These are phyloP conservation scores for Antennarius maculatus DNA, from an alignment of 2,797 vertebrate species.

Conservation along the genomic window DNA sequence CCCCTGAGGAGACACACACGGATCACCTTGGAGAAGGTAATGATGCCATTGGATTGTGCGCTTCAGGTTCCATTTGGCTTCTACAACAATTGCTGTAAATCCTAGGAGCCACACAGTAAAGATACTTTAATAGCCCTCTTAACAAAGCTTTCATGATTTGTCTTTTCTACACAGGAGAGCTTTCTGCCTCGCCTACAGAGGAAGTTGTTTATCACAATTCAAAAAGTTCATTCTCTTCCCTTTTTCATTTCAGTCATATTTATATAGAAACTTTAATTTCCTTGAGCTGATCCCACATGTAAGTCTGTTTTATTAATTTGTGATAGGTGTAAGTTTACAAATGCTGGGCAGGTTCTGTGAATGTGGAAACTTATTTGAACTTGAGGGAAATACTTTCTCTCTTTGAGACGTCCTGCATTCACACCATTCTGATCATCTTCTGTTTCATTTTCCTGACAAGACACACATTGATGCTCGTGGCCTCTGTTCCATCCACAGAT, in stretches of 20 bases:
- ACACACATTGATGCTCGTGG: slow-evolving; percentile 23
- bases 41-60: slow-evolving; percentile 24
- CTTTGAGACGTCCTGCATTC: slow-evolving; percentile 12
- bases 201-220: slow-evolving; percentile 43
- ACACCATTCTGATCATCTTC: slow-evolving; percentile 11
- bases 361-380: slow-evolving; percentile 41
- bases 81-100: slow-evolving; percentile 25
- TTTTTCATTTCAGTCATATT: slow-evolving; percentile 22
- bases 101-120: slow-evolving; percentile 16
- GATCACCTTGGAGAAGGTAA: slow-evolving; percentile 23
- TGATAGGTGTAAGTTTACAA: slow-evolving; percentile 55
- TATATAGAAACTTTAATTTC: neutral
- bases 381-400: slow-evolving; percentile 23
- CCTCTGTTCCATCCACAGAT: slow-evolving; percentile 27
- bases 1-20: neutral
- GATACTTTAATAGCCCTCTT: slow-evolving; percentile 10
- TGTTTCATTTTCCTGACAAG: slow-evolving; percentile 16
- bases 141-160: slow-evolving; percentile 37
- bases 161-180: slow-evolving; percentile 15
- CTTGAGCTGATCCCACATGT: slow-evolving; percentile 38
- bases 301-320: slow-evolving; percentile 50
- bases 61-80: slow-evolving; percentile 15
- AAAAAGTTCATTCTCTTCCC: slow-evolving; percentile 28
- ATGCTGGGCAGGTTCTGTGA: slow-evolving; percentile 52
- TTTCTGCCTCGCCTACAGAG: neutral